Evolutionary conservation across 2,113 vertebrate species (phyloP), one percentile per base, ranked within the genome.

Genomic region (Gymnarchus niloticus): DNA sequence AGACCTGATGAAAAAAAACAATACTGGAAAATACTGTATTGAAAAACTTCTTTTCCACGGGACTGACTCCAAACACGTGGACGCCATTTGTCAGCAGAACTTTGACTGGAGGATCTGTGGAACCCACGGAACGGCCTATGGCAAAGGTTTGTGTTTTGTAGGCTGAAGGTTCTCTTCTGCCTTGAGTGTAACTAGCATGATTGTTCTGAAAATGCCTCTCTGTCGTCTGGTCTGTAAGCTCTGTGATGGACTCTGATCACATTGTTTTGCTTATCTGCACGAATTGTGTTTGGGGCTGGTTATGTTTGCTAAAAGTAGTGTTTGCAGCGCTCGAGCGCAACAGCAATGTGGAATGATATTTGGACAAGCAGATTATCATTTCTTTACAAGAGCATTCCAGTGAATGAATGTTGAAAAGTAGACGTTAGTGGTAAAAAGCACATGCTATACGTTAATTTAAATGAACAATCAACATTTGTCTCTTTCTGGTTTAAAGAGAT

Each of bases 81-180:
- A 92, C 0, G 90, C 89, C 89, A 94, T 96, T 88, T 96, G 94
- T 85, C 82, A 73, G 37, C 88, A 93, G 87, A 96, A 96, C 93
- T 97, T 97, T 0, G 90, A 94, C 91, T 96, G 95, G 95, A 92
- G 94, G 8, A 87, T 96, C 87, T 97, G 93, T 87, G 95, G 95
- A 3, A 91, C 89, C 14, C 89, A 93, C 1, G 94, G 94, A 0
- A 95, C 96, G 0, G 89, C 89, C 17, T 95, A 87, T 2, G 95
- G 96, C 87, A 95, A 95, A 94, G 94, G 94, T 97, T 83, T 33
- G 12, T 41, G 61, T n/a, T n/a, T n/a, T n/a, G n/a, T n/a, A n/a
- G n/a, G n/a, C n/a, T n/a, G n/a, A n/a, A n/a, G n/a, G n/a, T n/a
- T n/a, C n/a, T n/a, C n/a, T n/a, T n/a, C n/a, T n/a, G n/a, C n/a